Conservation (phyloP, 2,888 invertebrate genomes). For the Acronicta psi region DNA sequence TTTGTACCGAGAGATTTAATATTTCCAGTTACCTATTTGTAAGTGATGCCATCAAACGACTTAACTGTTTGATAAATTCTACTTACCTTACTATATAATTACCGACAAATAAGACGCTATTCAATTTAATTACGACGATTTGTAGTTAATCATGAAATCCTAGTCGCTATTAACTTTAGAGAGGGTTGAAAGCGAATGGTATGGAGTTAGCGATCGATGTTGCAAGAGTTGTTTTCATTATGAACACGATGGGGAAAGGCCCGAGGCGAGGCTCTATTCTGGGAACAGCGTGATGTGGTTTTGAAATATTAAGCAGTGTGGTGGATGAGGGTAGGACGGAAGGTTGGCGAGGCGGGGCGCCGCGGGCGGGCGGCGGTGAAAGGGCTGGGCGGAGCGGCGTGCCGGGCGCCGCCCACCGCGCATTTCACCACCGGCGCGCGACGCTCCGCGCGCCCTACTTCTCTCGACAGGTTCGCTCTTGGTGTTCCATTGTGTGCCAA, state of each 20-base stretch:
- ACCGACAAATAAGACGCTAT: conserved; percentile 33
- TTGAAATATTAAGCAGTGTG: conserved; percentile 74
- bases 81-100: conserved; percentile 30
- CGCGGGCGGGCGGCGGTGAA: conserved; percentile 85
- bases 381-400: conserved; percentile 87
- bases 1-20: conserved; percentile 17
- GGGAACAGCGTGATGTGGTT: conserved; percentile 71
- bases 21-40: conserved; percentile 12
- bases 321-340: conserved; percentile 79
- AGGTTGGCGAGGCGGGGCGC: conserved; percentile 73
- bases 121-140: conserved; percentile 44
- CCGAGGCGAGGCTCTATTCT: conserved; percentile 78
- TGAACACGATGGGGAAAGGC: conserved; percentile 78
- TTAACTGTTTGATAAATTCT: conserved; percentile 29
- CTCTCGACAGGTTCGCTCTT: conserved; percentile 82
- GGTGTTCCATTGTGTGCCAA: conserved; percentile 86
- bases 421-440: conserved; percentile 84
- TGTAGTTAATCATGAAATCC: conserved; percentile 34
- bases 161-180: conserved; percentile 28
- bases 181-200: conserved; percentile 53
- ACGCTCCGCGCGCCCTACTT: conserved; percentile 84
- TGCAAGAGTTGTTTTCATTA: conserved; percentile 74
- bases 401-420: conserved; percentile 82
- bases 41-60: conserved; percentile 25
- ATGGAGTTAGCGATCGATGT: conserved; percentile 58